phyloP scores from a whole-genome alignment of 2,113 vertebrate genomes.

The Percina caprodes region DNA sequence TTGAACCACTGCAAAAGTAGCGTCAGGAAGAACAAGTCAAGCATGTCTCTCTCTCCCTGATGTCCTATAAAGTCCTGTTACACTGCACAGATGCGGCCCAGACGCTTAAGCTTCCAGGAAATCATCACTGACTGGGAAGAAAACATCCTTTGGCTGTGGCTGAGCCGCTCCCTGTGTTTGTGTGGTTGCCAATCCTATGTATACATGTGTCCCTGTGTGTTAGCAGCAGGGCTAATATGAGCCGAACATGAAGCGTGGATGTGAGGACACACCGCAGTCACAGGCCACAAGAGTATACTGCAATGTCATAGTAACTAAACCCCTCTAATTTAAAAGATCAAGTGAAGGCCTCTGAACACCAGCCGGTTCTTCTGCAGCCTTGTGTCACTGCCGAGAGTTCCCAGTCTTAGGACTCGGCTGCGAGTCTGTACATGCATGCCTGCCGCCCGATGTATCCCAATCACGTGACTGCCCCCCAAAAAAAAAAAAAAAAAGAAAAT shows the following conservation, averaged over 20 bases:
- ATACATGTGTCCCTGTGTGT: slow-evolving; percentile 34
- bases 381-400: slow-evolving; percentile 28
- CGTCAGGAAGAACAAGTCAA: slow-evolving; percentile 32
- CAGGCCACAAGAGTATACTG: slow-evolving; percentile 46
- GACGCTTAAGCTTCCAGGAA: slow-evolving; percentile 60
- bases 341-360: slow-evolving; percentile 59
- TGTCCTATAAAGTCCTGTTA: slow-evolving; percentile 44
- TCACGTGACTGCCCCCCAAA: too few relatives aligned
- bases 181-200: slow-evolving; percentile 22
- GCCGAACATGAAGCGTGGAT: slow-evolving; percentile 30
- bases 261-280: slow-evolving; percentile 44
- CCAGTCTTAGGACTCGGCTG: slow-evolving; percentile 50
- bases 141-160: slow-evolving; percentile 58
- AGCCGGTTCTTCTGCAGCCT: slow-evolving; percentile 71
- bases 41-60: slow-evolving; percentile 18
- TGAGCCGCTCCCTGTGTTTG: slow-evolving; percentile 39
- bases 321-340: slow-evolving; percentile 66
- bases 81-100: slow-evolving; percentile 50
- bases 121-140: slow-evolving; percentile 41
- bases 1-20: slow-evolving; percentile 40
- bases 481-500: too few relatives aligned
- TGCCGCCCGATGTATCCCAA: too few relatives aligned
- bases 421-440: too few relatives aligned
- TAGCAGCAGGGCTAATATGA: slow-evolving; percentile 14
- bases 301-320: slow-evolving; percentile 49